A percentile compares a stretch with the other conserved stretches of the same genome.
Conservation (phyloP, 2,797 vertebrate species). For the Argyrosomus regius region DNA sequence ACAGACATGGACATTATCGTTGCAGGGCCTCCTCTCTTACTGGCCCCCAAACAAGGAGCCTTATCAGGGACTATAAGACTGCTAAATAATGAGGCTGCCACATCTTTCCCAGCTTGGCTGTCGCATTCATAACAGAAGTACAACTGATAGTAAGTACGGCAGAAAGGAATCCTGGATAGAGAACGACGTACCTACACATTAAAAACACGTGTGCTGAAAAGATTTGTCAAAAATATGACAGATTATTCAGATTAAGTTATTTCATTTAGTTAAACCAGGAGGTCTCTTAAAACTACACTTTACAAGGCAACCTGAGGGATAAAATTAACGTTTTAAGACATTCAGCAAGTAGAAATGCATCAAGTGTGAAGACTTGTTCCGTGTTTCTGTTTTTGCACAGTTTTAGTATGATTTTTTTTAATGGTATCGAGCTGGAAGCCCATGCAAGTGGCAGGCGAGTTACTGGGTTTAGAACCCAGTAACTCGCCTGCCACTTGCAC, state of each 20-base stretch:
- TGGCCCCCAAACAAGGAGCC: conserved; percentile 41
- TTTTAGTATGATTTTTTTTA: too few relatives aligned
- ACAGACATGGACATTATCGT: conserved; percentile 57
- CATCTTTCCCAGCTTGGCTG: conserved; percentile 10
- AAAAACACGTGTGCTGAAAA: background rate
- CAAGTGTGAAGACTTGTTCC: background rate
- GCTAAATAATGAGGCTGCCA: conserved; percentile 68
- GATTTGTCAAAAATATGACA: background rate
- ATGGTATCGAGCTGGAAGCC: too few relatives aligned
- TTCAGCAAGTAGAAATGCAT: background rate
- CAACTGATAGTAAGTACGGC: conserved; percentile 3
- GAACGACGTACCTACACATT: background rate
- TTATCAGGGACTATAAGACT: conserved; percentile 24
- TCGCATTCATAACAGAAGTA: conserved; percentile 21
- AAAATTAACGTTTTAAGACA: background rate
- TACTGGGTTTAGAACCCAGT: too few relatives aligned
- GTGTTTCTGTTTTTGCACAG: background rate
- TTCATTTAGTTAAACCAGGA: background rate
- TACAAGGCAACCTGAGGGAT: background rate
- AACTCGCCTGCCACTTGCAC: too few relatives aligned
- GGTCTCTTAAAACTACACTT: background rate
- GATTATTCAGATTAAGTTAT: background rate
- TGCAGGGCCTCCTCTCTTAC: conserved; percentile 23
- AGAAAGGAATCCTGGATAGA: background rate
- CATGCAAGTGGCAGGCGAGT: too few relatives aligned